These are phyloP conservation scores for Sorex fumeus DNA, from an alignment of 2,113 vertebrate genomes.

Conservation along the genomic window DNA sequence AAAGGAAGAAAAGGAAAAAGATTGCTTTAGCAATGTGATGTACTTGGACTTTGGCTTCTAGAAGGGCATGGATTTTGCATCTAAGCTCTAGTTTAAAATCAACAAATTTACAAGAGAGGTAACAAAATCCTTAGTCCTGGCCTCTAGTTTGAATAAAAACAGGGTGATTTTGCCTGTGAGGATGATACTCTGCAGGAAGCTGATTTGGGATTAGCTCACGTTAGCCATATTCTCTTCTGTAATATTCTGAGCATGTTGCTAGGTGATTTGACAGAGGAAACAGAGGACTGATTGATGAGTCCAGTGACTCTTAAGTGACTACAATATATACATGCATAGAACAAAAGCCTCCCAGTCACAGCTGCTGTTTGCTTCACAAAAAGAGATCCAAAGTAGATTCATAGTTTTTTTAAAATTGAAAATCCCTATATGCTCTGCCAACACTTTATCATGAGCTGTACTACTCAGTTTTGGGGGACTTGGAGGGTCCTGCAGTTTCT, in stretches of 20 bases:
- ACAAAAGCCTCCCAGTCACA: constrained; percentile 71
- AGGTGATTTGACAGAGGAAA: constrained; percentile 76
- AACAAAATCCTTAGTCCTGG: constrained; percentile 39
- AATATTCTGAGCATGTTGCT: constrained; percentile 69
- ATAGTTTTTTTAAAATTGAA: constrained; percentile 64
- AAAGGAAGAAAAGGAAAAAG: not conserved
- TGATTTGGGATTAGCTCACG: constrained; percentile 62
- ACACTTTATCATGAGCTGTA: constrained; percentile 62
- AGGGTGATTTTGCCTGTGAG: constrained; percentile 56
- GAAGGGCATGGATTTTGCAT: constrained; percentile 31
- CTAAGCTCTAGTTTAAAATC: constrained; percentile 55
- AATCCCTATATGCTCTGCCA: constrained; percentile 35
- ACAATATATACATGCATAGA: constrained; percentile 56
- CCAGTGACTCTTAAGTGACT: constrained; percentile 71
- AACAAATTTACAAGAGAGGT: constrained; percentile 43
- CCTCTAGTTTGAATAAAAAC: constrained; percentile 32
- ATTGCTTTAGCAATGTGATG: not conserved
- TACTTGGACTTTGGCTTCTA: constrained; percentile 3
- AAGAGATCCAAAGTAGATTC: constrained; percentile 52
- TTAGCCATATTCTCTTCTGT: constrained; percentile 23
- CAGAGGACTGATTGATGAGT: constrained; percentile 77
- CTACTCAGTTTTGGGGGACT: constrained; percentile 76
- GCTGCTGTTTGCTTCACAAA: constrained; percentile 68
- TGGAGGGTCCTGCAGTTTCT: constrained; percentile 79
- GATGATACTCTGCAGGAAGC: not conserved